These are phyloP conservation scores for Chaunax sp. DNA, from an alignment of 2,797 vertebrate genomes.

Conservation along the genomic window DNA sequence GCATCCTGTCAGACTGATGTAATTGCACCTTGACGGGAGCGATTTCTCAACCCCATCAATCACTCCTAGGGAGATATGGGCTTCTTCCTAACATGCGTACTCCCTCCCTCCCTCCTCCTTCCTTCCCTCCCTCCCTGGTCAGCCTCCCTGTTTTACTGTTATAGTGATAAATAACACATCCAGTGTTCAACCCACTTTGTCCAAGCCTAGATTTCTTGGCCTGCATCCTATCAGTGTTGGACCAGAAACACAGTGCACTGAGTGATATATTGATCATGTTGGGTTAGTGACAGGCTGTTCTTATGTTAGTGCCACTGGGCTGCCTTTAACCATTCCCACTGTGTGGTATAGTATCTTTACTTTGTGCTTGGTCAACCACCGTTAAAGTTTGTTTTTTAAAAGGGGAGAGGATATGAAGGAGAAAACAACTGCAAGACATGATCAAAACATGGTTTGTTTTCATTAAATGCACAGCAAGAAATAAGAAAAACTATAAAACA, in stretches of 20 bases:
- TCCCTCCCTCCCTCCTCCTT: constrained; percentile 18
- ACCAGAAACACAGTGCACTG: constrained; percentile 51
- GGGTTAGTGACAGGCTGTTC: constrained; percentile 66
- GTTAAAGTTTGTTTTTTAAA: constrained; percentile 14
- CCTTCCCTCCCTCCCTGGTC: constrained; percentile 34
- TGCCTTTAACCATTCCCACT: constrained; percentile 30
- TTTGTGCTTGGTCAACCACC: constrained; percentile 22
- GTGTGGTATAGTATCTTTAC: constrained; percentile 25
- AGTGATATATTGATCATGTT: constrained; percentile 68
- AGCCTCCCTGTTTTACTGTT: constrained; percentile 63
- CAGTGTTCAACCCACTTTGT: constrained; percentile 41
- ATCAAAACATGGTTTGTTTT: background rate
- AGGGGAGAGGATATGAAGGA: background rate
- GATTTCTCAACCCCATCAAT: constrained; percentile 74
- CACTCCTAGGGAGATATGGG: constrained; percentile 65
- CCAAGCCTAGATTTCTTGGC: constrained; percentile 61
- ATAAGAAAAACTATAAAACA: background rate
- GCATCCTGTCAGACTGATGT: constrained; percentile 69
- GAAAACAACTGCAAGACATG: background rate
- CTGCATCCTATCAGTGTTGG: constrained; percentile 53
- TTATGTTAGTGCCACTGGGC: constrained; percentile 31
- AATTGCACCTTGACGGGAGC: constrained; percentile 75
- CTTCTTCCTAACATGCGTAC: constrained; percentile 54
- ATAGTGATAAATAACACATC: constrained; percentile 72
- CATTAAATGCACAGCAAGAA: background rate